These are phyloP conservation scores for Cirrhinus molitorella DNA, from an alignment of 2,797 vertebrate genomes.

Conservation along the genomic window DNA sequence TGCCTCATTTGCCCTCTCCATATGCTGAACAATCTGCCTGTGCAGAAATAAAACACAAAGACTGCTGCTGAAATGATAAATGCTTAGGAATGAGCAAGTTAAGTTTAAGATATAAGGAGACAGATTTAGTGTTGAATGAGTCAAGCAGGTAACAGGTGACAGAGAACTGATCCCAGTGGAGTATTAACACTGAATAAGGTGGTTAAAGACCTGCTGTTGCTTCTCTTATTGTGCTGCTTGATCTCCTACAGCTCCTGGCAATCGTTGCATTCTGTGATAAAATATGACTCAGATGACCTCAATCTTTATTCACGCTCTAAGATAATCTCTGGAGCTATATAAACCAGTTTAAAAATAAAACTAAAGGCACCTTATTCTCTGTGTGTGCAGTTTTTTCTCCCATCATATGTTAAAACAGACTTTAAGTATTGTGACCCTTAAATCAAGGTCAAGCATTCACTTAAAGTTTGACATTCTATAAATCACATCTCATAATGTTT, in stretches of 20 bases:
- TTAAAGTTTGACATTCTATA: conserved; percentile 44
- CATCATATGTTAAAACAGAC: conserved; percentile 38
- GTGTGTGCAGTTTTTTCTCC: neutral
- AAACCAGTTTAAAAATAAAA: conserved; percentile 1
- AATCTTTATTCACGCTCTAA: neutral
- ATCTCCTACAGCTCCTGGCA: conserved; percentile 6
- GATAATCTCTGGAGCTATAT: conserved; percentile 23
- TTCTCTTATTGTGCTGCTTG: neutral
- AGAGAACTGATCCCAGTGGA: conserved; percentile 33
- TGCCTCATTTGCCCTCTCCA: neutral
- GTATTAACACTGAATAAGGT: conserved; percentile 29
- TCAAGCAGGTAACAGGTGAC: conserved; percentile 26
- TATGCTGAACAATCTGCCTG: conserved; percentile 18
- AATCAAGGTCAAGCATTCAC: conserved; percentile 30
- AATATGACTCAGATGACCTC: neutral
- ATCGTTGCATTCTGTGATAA: neutral
- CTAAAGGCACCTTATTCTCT: neutral
- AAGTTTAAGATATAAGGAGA: conserved; percentile 3
- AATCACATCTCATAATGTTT: conserved; percentile 6
- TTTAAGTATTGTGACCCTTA: neutral
- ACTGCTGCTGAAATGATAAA: neutral
- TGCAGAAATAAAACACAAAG: neutral
- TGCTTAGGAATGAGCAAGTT: neutral
- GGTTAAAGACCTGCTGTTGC: conserved; percentile 1
- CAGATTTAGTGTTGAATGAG: conserved; percentile 8